Evolutionary conservation across 92 coral and sea anemone genomes (phyloP), one percentile per base, ranked within the genome.

Genomic region (Montipora capitata): DNA sequence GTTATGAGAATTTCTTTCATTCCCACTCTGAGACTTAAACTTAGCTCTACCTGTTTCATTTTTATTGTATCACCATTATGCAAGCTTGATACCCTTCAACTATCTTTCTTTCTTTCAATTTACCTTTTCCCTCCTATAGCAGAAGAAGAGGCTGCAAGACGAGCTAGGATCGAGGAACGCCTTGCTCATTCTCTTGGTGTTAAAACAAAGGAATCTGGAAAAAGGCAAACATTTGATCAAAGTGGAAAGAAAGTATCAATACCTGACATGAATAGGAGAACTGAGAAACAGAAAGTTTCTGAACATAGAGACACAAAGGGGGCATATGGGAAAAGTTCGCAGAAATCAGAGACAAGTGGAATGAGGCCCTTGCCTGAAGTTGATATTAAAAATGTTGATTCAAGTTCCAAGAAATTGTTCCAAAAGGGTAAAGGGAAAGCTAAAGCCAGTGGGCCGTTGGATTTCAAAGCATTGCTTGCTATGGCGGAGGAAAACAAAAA

Each of bases 401-500:
- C 2, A 27, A 4, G 18, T 6, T 66, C 89, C 11, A 86, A 86
- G 68, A 41, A 72, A 66, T 35, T 77, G 7, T 57, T 16, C 1
- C 70, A 59, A 3, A 79, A 59, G 66, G 54, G 44, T 44, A 41
- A 42, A 18, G 63, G 49, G 27, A 92, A 87, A 52, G n/a, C 38
- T 51, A 76, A 48, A n/a, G 89, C 87, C 65, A 45, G 90, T 76
- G 77, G 69, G n/a, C 89, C 90, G 0, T 61, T 96, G 69, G 90
- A 85, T 49, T 97, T 97, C 80, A 93, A 93, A 83, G 98, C 96
- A n/a, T 81, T 97, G n/a, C 82, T 97, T 77, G 95, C 88, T 48
- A 87, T 94, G 51, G 99, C 99, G 27, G 96, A 95, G 79, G 45
- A 76, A 78, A 95, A 95, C 75, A 87, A 90, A 18, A 77, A 75